Percentiles rank a stretch among this genome's conserved stretches.
These are phyloP conservation scores for Phrynocephalus versicolor DNA, from an alignment of 2,113 vertebrate genomes.

Conservation along the genomic window DNA sequence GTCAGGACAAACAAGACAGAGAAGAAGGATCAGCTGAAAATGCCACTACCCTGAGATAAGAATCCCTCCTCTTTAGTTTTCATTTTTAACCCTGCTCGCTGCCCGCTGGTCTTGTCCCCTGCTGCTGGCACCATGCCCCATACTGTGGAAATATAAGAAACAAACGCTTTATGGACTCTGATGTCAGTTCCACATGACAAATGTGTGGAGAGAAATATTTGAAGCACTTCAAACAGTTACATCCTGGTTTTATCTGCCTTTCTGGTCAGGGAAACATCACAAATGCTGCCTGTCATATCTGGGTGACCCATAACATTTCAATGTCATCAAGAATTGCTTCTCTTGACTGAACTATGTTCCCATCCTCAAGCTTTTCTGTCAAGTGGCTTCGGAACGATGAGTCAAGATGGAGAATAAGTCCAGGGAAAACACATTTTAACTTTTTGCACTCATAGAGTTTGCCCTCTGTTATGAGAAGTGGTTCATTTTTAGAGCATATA, in stretches of 20 bases:
- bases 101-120: too few species aligned
- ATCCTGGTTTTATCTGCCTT: background rate
- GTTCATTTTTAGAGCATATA: background rate
- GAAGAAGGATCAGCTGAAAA: too few species aligned
- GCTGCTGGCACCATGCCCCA: too few species aligned
- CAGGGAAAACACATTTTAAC: background rate
- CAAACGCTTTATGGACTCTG: too few species aligned
- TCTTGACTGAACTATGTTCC: constrained; percentile 8
- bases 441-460: background rate
- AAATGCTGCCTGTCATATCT: background rate
- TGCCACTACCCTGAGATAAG: too few species aligned
- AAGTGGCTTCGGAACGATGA: background rate
- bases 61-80: too few species aligned
- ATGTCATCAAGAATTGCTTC: constrained; percentile 13
- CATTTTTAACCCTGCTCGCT: too few species aligned
- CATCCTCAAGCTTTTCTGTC: constrained; percentile 1
- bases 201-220: background rate
- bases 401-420: background rate
- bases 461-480: background rate
- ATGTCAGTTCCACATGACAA: too few species aligned
- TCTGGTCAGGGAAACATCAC: background rate
- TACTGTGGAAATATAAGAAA: too few species aligned
- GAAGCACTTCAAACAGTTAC: background rate
- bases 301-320: constrained; percentile 14
- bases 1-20: too few species aligned